Evolutionary conservation across 2,113 vertebrate genomes (phyloP).

Genomic region (Mesitornis unicolor): DNA sequence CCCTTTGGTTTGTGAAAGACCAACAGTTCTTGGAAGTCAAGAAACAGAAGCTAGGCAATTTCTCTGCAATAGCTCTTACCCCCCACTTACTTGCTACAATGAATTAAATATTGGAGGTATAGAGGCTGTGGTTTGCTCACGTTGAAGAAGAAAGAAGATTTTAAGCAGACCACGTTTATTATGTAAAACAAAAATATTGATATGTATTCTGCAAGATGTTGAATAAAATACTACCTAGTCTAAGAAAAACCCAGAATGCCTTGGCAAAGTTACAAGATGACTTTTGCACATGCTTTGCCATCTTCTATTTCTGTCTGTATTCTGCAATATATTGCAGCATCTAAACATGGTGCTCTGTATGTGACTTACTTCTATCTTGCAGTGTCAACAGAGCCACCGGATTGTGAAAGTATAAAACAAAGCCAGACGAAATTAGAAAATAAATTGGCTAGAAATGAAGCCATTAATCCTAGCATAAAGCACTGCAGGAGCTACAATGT

Average conservation of each 20-base stretch:
- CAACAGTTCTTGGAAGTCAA: constrained; percentile 40
- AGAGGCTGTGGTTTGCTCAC: background rate
- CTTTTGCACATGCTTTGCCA: constrained; percentile 20
- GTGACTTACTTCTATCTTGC: constrained; percentile 3
- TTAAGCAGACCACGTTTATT: background rate
- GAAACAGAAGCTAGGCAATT: background rate
- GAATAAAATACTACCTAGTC: background rate
- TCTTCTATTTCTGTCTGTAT: constrained; percentile 43
- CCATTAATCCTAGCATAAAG: background rate
- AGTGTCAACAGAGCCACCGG: background rate
- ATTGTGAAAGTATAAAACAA: constrained; percentile 16
- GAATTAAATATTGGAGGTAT: background rate
- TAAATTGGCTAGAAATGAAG: background rate
- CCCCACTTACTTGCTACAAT: background rate
- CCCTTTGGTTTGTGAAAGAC: constrained; percentile 25
- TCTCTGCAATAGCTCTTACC: background rate
- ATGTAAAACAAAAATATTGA: background rate
- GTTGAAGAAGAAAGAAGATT: background rate
- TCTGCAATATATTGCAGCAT: constrained; percentile 12
- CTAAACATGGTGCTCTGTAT: background rate
- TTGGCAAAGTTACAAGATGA: background rate
- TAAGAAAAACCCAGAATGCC: background rate
- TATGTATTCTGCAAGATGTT: background rate
- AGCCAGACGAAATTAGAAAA: constrained; percentile 25
- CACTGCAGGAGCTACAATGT: background rate